Evolutionary conservation across 2,113 vertebrate species (phyloP).

Genomic region (Romanogobio albipinnatus): DNA sequence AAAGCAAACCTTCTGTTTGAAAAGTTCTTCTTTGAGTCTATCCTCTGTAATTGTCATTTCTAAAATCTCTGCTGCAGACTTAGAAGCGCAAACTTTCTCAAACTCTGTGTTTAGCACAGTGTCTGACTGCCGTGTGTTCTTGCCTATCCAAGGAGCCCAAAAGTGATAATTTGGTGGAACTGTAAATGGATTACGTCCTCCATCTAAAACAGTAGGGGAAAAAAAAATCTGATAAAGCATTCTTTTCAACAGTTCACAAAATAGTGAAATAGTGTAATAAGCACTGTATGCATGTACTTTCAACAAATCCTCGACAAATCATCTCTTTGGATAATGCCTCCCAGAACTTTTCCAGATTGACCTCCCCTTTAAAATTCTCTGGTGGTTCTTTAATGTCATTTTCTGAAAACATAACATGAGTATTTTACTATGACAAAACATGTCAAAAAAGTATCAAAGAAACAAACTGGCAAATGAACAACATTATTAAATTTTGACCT

Average conservation of each 20-base stretch:
- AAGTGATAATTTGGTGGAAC: slow-evolving; percentile 37
- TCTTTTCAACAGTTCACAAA: not conserved
- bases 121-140: not conserved
- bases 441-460: too few relatives aligned
- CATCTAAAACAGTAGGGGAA: slow-evolving; percentile 12
- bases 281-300: not conserved
- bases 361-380: slow-evolving; percentile 18
- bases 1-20: slow-evolving; percentile 36
- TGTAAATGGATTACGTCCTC: slow-evolving; percentile 21
- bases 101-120: slow-evolving; percentile 51
- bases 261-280: slow-evolving; percentile 5
- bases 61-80: not conserved
- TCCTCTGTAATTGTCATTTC: slow-evolving; percentile 30
- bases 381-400: slow-evolving; percentile 23
- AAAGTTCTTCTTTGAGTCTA: slow-evolving; percentile 29
- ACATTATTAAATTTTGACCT: not conserved
- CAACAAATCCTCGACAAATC: slow-evolving; percentile 33
- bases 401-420: not conserved
- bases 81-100: slow-evolving; percentile 3
- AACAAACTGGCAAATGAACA: not conserved
- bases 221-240: not conserved
- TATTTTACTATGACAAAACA: not conserved
- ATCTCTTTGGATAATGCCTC: slow-evolving; percentile 33
- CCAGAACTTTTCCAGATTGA: slow-evolving; percentile 37
- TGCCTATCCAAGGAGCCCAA: slow-evolving; percentile 53